Conservation (phyloP, 1,140 invertebrate species). For the Ips nitidus region DNA sequence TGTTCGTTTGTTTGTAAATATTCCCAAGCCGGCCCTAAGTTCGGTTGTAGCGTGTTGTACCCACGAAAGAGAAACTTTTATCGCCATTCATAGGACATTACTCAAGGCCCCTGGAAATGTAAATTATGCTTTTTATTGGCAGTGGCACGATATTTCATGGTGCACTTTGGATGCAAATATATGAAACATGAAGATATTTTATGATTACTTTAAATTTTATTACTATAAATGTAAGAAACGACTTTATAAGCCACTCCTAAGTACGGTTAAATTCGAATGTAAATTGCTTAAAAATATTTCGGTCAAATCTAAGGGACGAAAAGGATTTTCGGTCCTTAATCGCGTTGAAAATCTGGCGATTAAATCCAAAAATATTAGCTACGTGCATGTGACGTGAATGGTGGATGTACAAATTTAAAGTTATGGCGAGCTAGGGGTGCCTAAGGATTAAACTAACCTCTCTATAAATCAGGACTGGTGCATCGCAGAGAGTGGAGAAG, state of each 20-base stretch:
- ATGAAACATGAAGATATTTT: slow-evolving; percentile 43
- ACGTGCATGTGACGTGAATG: slow-evolving; percentile 37
- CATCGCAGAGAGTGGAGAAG: slow-evolving; percentile 42
- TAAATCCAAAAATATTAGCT: slow-evolving; percentile 37
- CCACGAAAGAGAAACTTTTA: slow-evolving; percentile 42
- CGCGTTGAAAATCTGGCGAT: slow-evolving; percentile 30
- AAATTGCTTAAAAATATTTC: slow-evolving; percentile 5
- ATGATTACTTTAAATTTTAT: slow-evolving; percentile 42
- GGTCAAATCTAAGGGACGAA: slow-evolving; percentile 9
- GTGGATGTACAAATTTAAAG: slow-evolving; percentile 39
- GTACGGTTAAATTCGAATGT: too few species aligned
- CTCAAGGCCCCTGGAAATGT: slow-evolving; percentile 48
- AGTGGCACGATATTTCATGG: slow-evolving; percentile 40
- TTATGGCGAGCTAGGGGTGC: slow-evolving; percentile 37
- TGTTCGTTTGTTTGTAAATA: slow-evolving; percentile 7
- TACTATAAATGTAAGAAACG: slow-evolving; percentile 27
- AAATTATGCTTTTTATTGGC: slow-evolving; percentile 49
- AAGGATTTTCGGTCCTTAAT: slow-evolving; percentile 21
- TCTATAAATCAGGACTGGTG: slow-evolving; percentile 49
- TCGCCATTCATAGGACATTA: slow-evolving; percentile 51
- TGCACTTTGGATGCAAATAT: slow-evolving; percentile 42
- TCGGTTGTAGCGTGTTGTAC: slow-evolving; percentile 39
- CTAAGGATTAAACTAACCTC: slow-evolving; percentile 46
- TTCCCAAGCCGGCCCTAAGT: slow-evolving; percentile 13
- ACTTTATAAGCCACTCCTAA: background rate